Evolutionary conservation across 2,113 vertebrate genomes (phyloP).

Genomic region (Lepus europaeus): DNA sequence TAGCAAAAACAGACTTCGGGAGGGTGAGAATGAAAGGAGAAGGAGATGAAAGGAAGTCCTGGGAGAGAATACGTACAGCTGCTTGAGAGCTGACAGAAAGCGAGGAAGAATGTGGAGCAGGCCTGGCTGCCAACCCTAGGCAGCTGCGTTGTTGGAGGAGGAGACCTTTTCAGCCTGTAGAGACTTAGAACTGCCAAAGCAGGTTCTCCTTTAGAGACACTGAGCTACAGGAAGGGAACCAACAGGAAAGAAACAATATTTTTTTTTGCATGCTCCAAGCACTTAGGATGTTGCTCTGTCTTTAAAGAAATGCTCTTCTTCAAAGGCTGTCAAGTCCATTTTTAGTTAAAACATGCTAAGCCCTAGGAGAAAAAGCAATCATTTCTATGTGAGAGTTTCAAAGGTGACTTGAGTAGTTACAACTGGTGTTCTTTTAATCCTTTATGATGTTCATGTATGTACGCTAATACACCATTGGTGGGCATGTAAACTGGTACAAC

Average conservation of each 20-base stretch:
- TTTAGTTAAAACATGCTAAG: background rate
- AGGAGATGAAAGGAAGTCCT: background rate
- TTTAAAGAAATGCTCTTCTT: slow-evolving; percentile 33
- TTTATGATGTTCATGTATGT: slow-evolving; percentile 54
- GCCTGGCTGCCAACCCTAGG: background rate
- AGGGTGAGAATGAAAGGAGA: background rate
- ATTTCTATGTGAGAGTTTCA: slow-evolving; percentile 33
- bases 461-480: too few relatives aligned
- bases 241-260: background rate
- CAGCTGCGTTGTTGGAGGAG: background rate
- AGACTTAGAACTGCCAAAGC: slow-evolving; percentile 3
- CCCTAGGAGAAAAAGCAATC: background rate
- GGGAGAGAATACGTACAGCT: background rate
- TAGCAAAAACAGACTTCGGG: background rate
- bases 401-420: slow-evolving; percentile 40
- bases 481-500: too few relatives aligned
- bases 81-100: background rate
- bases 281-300: background rate
- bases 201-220: background rate
- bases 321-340: background rate
- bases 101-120: background rate
- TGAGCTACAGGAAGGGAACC: background rate
- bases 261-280: background rate
- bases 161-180: background rate
- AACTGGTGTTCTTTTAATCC: slow-evolving; percentile 44